phyloP scores from a whole-genome alignment of 2,888 invertebrate genomes.

The Eupsilia transversa region DNA sequence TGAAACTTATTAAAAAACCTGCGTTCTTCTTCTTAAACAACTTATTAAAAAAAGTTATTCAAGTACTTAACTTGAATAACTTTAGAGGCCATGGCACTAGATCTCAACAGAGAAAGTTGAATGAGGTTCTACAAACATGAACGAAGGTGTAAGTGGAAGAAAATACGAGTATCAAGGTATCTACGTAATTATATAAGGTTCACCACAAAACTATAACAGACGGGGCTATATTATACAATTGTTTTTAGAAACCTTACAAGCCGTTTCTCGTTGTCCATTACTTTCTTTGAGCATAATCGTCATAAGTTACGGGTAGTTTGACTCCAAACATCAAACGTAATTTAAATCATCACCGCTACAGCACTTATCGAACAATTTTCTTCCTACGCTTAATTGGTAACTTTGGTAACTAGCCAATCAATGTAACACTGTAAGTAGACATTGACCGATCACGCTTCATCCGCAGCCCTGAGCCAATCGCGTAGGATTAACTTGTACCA shows the following conservation, averaged over 20 bases:
- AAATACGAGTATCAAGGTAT: too few species aligned
- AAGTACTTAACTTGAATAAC: neutral
- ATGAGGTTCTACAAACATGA: neutral
- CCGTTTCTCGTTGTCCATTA: neutral
- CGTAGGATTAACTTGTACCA: slow-evolving; percentile 25
- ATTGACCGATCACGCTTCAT: slow-evolving; percentile 36
- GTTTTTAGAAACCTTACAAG: too few species aligned
- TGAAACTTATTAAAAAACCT: too few species aligned
- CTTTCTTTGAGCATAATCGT: neutral
- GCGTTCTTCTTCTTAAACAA: too few species aligned
- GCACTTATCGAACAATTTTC: neutral
- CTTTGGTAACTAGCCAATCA: neutral
- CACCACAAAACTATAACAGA: neutral
- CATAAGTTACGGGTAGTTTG: neutral
- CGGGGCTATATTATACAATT: too few species aligned
- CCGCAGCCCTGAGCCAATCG: slow-evolving; percentile 23
- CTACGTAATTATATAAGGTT: too few species aligned
- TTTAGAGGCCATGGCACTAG: neutral
- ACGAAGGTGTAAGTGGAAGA: neutral
- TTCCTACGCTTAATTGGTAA: slow-evolving; percentile 15
- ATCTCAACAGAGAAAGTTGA: neutral
- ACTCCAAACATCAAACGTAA: neutral
- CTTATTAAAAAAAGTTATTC: too few species aligned
- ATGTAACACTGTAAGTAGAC: slow-evolving; percentile 4
- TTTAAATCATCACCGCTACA: neutral